Base-by-base conservation (phyloP, 2,797 vertebrate species). In the Eulemur rubriventer region DNA sequence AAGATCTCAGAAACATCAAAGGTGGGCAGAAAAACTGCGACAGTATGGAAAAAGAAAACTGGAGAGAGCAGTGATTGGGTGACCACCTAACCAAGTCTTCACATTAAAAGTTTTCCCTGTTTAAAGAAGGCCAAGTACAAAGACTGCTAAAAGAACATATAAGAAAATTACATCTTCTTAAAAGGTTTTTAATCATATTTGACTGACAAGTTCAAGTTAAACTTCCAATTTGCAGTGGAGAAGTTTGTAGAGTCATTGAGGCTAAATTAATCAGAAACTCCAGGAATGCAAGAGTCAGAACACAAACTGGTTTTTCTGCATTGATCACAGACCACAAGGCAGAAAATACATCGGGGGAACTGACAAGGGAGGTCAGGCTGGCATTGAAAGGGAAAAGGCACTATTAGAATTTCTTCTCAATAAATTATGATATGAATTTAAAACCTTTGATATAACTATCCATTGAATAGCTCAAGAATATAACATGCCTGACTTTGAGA, bases 361-460 rank as follows among this genome's bases (percentile, higher is more conserved):
- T 96, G 94, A 96, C 97, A 96, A 69, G 55, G 96, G 96, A 98
- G 97, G 97, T 97, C 98, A 98, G 92, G 79, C 82, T 84, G 88
- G 57, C 95, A 97, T 59, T 78, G 94, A 84, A 84, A 63, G 89
- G 70, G 63, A 33, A 97, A 86, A 96, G 80, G 61, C 55, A 92
- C 88, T 95, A 94, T 67, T 88, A 93, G 50, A 95, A 89, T 61
- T 35, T 81, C 69, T 59, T 69, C 33, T 82, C 88, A 67, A 82
- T 95, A 94, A 97, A 95, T 91, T 8, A 89, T 17, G 46, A 89
- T 7, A 96, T 83, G 89, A 89, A 80, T 17, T 35, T 22, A 57
- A 6, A n/a, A 11, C 4, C 75, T 79, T 83, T 30, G 41, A 70
- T 41, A 14, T 67, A 94, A 78, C n/a, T 30, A 4, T 69, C 83